These are phyloP conservation scores for Machaerirhynchus nigripectus DNA, from an alignment of 2,113 vertebrate species.

Conservation along the genomic window DNA sequence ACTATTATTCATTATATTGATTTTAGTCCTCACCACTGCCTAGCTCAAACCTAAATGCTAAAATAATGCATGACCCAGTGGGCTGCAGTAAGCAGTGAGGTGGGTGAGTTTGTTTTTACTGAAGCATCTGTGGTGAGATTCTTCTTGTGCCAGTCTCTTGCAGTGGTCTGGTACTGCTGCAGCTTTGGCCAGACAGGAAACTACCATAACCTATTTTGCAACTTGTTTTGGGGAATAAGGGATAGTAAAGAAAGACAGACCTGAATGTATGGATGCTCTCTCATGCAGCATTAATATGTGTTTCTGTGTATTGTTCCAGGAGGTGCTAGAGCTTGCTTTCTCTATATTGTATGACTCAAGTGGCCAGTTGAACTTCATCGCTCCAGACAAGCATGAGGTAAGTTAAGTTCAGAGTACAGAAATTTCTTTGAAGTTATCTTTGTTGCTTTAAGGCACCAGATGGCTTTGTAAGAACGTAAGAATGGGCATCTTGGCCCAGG, in stretches of 20 bases:
- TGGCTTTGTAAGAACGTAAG: neutral
- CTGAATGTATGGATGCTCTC: neutral
- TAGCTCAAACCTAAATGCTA: neutral
- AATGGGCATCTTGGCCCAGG: neutral
- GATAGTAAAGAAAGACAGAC: neutral
- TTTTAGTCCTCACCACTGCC: neutral
- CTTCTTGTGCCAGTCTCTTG: neutral
- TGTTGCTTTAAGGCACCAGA: neutral
- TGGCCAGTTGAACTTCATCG: slow-evolving; percentile 97
- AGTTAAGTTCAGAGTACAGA: slow-evolving; percentile 30
- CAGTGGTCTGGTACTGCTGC: neutral
- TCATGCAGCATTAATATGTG: neutral
- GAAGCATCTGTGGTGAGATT: neutral
- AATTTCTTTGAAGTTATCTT: neutral
- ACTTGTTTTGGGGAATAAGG: neutral
- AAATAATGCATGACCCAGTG: neutral
- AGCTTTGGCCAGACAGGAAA: neutral
- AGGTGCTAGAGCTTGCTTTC: slow-evolving; percentile 96
- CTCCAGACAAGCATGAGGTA: slow-evolving; percentile 99
- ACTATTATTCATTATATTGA: neutral
- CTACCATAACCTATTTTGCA: neutral
- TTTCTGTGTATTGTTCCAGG: slow-evolving; percentile 74
- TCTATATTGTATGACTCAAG: slow-evolving; percentile 97
- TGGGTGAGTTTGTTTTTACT: neutral
- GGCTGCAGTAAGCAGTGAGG: neutral